Evolutionary conservation across 2,113 vertebrate species (phyloP), one percentile per base, ranked within the genome.

Genomic region (Saccopteryx bilineata): DNA sequence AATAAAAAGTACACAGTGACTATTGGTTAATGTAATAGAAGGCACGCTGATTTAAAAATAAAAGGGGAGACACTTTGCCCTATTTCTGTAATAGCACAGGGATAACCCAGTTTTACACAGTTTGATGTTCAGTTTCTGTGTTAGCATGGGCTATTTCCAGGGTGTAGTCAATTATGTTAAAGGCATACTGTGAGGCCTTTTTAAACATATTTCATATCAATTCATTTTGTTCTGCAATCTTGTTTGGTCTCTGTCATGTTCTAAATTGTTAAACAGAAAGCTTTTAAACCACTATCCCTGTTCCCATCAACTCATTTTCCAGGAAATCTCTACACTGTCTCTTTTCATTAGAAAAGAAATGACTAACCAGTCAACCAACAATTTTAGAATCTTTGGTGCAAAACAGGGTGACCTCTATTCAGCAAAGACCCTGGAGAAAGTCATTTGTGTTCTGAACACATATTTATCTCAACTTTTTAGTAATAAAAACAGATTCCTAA

Each of bases 341-440:
- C 46, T 92, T 96, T 95, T 96, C 68, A 79, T 95, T 95, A 94
- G 63, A 88, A 96, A 95, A 92, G 7, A 87, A 97, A 95, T 65
- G 31, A 96, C 61, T 91, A 79, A 39, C 72, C 52, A 56, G 60
- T 89, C 63, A 91, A 89, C 63, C 39, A 87, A 66, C 56, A 91
- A 94, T 87, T 82, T 94, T 50, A 61, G 33, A 89, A 86, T 89
- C 79, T 82, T 90, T 94, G 65, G 89, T 31, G 95, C 65, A 95
- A 93, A 91, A 82, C 21, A 46, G 19, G 21, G 58, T 96, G 28
- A 95, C 63, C 96, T 91, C 31, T 83, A 93, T 94, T 93, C 60
- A 91, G 33, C 58, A 94, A 91, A 93, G 46, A 81, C 60, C 21
- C n/a, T 28, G 83, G 31, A 80, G 74, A 93, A 94, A 94, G 46